Percentiles rank a stretch among this genome's conserved stretches.
Evolutionary conservation across 2,113 vertebrate species (phyloP).

Genomic region (Brienomyrus brachyistius): DNA sequence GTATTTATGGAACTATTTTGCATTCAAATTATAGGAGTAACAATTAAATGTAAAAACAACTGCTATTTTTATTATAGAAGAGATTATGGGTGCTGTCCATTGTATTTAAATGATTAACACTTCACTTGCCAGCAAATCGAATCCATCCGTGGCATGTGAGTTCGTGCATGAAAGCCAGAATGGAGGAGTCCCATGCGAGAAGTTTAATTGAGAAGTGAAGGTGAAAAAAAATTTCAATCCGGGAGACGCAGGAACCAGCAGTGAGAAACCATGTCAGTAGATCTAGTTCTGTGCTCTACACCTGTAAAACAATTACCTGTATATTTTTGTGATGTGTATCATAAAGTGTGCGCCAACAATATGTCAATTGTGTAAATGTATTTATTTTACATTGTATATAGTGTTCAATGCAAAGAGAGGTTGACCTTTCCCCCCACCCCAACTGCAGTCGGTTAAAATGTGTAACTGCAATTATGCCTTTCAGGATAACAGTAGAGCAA

Average conservation of each 20-base stretch:
- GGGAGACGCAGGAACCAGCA: constrained; percentile 71
- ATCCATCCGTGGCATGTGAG: not conserved
- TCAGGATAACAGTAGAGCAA: constrained; percentile 98
- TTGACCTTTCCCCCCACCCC: constrained; percentile 83
- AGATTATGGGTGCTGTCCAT: constrained; percentile 17
- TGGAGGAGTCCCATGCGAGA: not conserved
- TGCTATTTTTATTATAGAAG: constrained; percentile 22
- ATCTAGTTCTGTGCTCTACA: constrained; percentile 73
- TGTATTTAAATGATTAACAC: constrained; percentile 14
- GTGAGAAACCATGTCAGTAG: constrained; percentile 69
- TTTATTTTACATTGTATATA: constrained; percentile 91
- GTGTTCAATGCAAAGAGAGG: constrained; percentile 86
- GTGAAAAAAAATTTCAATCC: not conserved
- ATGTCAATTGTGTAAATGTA: constrained; percentile 80
- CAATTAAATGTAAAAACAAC: constrained; percentile 16
- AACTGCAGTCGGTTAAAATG: constrained; percentile 88
- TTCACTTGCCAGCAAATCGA: not conserved
- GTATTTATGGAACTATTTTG: constrained; percentile 22
- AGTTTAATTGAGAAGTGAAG: not conserved
- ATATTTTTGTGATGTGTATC: constrained; percentile 87
- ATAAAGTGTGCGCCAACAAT: constrained; percentile 77
- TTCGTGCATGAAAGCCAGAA: not conserved
- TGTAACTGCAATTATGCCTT: constrained; percentile 78
- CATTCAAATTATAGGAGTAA: constrained; percentile 15
- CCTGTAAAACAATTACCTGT: constrained; percentile 78